Conservation (phyloP, 2,888 invertebrate species). For the Erebia aethiops region DNA sequence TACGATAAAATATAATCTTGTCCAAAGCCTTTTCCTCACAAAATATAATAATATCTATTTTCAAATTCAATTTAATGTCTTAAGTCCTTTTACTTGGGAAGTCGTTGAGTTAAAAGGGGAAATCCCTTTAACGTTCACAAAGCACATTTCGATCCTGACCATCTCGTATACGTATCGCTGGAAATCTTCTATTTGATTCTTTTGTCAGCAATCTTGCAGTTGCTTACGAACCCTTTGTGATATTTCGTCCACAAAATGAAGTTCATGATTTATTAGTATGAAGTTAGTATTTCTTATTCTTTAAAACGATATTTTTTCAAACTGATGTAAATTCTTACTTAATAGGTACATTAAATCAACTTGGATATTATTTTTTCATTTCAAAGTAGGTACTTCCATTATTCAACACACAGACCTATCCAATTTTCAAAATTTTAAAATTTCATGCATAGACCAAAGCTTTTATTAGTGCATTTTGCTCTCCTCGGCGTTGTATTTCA, state of each 20-base stretch:
- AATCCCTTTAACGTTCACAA: slow-evolving; percentile 59
- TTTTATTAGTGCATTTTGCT: no score
- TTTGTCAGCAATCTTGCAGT: slow-evolving; percentile 64
- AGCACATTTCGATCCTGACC: slow-evolving; percentile 61
- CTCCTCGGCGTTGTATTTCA: no score
- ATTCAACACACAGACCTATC: no score
- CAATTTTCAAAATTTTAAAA: no score
- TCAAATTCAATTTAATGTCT: slow-evolving; percentile 36
- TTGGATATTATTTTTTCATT: no score
- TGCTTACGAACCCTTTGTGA: slow-evolving; percentile 54
- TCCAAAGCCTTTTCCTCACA: slow-evolving; percentile 9
- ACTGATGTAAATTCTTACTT: no score
- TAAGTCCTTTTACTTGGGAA: slow-evolving; percentile 48
- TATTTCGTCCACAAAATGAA: slow-evolving; percentile 57
- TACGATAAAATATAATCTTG: neutral
- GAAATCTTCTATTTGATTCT: slow-evolving; percentile 56
- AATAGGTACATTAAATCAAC: no score
- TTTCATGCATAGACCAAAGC: no score
- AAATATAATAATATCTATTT: slow-evolving; percentile 36
- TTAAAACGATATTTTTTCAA: slow-evolving; percentile 13
- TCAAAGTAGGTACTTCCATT: no score
- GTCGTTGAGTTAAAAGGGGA: slow-evolving; percentile 54
- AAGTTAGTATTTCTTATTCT: neutral
- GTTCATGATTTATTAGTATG: slow-evolving; percentile 23
- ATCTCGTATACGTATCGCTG: slow-evolving; percentile 60